Percentiles rank a stretch among this genome's conserved stretches.
Evolutionary conservation across 2,888 invertebrate species (phyloP).

Genomic region (Arge pagana): DNA sequence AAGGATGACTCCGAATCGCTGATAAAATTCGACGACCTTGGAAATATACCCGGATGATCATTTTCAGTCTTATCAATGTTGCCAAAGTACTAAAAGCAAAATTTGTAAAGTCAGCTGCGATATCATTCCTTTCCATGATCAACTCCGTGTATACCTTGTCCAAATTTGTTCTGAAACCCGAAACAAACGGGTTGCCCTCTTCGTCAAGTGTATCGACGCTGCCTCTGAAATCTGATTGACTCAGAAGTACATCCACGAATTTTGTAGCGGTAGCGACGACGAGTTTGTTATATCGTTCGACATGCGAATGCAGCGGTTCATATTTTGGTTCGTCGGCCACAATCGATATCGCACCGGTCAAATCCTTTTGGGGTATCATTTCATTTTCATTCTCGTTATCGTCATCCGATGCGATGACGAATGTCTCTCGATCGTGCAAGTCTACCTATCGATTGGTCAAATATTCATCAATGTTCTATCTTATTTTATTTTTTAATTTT

Average conservation of each 20-base stretch:
- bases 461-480: too few relatives aligned
- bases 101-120: too few relatives aligned
- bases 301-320: conserved; percentile 49
- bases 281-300: conserved; percentile 44
- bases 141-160: too few relatives aligned
- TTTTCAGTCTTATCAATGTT: too few relatives aligned
- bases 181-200: conserved; percentile 38
- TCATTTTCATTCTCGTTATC: conserved; percentile 55
- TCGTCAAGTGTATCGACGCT: conserved; percentile 16
- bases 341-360: conserved; percentile 36
- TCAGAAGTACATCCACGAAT: conserved; percentile 1
- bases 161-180: conserved; percentile 43
- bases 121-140: too few relatives aligned
- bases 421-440: conserved; percentile 38
- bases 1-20: neutral
- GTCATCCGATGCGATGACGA: conserved; percentile 47
- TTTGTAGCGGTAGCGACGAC: conserved; percentile 28
- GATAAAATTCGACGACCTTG: neutral
- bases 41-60: neutral
- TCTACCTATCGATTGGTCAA: conserved; percentile 34
- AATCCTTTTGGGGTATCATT: conserved; percentile 50
- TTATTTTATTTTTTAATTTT: too few relatives aligned
- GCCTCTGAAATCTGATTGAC: neutral
- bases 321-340: conserved; percentile 46
- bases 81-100: too few relatives aligned